Conservation (phyloP, 2,797 vertebrate species). For the Scolopax rusticola region DNA sequence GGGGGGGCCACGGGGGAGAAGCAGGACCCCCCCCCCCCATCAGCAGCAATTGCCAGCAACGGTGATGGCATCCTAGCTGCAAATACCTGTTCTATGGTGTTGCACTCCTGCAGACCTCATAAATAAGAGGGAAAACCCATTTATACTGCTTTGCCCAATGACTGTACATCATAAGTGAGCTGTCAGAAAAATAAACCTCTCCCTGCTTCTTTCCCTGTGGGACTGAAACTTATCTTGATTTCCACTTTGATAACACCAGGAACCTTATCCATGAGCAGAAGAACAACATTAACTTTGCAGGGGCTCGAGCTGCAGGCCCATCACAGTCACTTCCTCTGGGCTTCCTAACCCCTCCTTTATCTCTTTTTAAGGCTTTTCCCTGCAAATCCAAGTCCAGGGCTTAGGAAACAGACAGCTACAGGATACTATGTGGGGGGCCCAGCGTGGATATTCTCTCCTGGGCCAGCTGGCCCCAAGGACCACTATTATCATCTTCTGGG, state of each 20-base stretch:
- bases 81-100: neutral
- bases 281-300: neutral
- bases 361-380: neutral
- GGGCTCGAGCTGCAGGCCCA: neutral
- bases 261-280: neutral
- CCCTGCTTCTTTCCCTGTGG: neutral
- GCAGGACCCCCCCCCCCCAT: neutral
- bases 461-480: neutral
- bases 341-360: neutral
- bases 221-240: neutral
- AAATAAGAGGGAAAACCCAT: neutral
- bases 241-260: neutral
- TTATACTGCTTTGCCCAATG: neutral
- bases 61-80: neutral
- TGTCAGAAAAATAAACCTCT: neutral
- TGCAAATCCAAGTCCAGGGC: neutral
- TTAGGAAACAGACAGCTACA: neutral
- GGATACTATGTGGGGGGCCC: fast-evolving
- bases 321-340: neutral
- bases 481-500: neutral
- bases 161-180: neutral
- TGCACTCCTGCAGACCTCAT: neutral
- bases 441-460: fast-evolving
- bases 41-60: neutral
- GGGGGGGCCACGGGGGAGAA: neutral